These are phyloP conservation scores for Meloe dianella DNA, from an alignment of 2,888 invertebrate species.

Conservation along the genomic window DNA sequence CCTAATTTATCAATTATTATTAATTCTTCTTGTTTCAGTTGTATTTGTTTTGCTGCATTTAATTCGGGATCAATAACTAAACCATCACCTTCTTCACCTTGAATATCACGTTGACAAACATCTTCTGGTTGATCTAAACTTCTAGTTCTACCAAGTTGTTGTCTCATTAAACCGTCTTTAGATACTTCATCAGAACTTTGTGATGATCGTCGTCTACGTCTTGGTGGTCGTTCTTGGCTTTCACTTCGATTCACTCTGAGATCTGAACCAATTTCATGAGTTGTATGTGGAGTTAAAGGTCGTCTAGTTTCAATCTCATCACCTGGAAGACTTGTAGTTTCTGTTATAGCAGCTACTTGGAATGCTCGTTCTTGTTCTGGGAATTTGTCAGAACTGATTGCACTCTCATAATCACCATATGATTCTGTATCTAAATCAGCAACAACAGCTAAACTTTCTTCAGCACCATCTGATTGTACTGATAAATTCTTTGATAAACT, in stretches of 20 bases:
- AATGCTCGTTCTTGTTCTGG: conserved; percentile 51
- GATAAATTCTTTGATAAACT: conserved; percentile 69
- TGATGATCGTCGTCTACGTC: conserved; percentile 48
- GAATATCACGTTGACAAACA: conserved; percentile 60
- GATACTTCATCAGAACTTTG: conserved; percentile 62
- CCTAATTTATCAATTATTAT: conserved; percentile 50
- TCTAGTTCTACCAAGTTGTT: conserved; percentile 52
- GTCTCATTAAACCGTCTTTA: conserved; percentile 54
- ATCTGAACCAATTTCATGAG: conserved; percentile 59
- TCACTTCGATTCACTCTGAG: conserved; percentile 57
- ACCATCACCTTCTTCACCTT: conserved; percentile 66
- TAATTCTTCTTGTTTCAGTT: conserved; percentile 53
- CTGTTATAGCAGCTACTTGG: conserved; percentile 57
- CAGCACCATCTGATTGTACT: conserved; percentile 63
- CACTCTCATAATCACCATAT: conserved; percentile 72
- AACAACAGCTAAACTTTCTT: conserved; percentile 58
- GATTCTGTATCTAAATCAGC: conserved; percentile 69
- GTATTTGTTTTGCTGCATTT: conserved; percentile 59
- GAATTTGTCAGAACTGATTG: conserved; percentile 62
- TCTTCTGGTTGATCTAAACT: conserved; percentile 57
- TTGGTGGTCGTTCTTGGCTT: conserved; percentile 59
- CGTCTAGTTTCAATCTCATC: conserved; percentile 49
- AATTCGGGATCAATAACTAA: conserved; percentile 62
- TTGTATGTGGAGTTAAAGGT: conserved; percentile 55
- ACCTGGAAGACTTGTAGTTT: conserved; percentile 56